These are phyloP conservation scores for Podarcis raffonei DNA, from an alignment of 2,113 vertebrate genomes.

Conservation along the genomic window DNA sequence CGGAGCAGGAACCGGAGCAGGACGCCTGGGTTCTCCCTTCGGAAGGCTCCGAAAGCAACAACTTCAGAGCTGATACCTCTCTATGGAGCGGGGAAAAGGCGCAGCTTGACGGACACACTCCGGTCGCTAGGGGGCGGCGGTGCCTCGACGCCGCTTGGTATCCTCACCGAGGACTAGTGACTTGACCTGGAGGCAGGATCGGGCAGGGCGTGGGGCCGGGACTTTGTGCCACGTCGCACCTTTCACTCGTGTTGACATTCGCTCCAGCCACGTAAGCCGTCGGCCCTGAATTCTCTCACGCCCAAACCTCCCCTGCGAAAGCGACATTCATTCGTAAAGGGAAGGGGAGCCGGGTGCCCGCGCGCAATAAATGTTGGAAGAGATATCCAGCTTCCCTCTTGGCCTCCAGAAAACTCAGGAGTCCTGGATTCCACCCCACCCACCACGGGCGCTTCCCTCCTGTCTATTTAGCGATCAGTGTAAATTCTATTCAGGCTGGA, in stretches of 20 bases:
- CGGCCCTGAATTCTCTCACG: neutral
- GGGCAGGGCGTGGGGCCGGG: too few species aligned
- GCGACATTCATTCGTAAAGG: neutral
- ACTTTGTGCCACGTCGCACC: neutral
- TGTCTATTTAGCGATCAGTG: neutral
- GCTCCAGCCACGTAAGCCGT: neutral
- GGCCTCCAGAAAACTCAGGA: neutral
- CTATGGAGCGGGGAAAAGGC: neutral
- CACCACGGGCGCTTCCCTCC: neutral
- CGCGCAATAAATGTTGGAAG: too few species aligned
- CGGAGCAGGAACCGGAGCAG: neutral
- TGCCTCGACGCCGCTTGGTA: neutral
- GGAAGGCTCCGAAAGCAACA: neutral
- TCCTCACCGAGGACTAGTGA: neutral
- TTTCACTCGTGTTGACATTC: neutral
- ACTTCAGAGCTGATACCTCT: neutral
- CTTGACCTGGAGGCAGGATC: neutral
- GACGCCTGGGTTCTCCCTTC: neutral
- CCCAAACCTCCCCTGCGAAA: neutral
- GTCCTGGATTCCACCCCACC: neutral
- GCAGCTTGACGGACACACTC: neutral
- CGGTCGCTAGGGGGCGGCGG: neutral
- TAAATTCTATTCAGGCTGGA: neutral
- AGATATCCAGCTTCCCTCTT: neutral
- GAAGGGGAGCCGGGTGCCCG: too few species aligned